These are phyloP conservation scores for Aphidius gifuensis DNA, from an alignment of 1,140 invertebrate species.

Conservation along the genomic window DNA sequence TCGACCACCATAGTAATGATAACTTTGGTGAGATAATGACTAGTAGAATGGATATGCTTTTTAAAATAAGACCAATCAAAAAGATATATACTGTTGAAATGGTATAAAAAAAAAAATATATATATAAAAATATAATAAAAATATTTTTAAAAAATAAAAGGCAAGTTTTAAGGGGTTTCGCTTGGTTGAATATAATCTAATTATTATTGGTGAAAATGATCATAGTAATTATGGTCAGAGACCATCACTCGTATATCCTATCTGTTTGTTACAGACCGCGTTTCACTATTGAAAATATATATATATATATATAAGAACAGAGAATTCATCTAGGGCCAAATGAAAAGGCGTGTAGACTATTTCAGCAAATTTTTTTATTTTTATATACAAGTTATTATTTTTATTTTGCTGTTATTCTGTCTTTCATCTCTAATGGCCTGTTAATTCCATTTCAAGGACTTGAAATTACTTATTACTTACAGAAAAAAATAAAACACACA, in stretches of 20 bases:
- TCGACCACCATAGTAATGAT: constrained; percentile 44
- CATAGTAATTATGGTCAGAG: constrained; percentile 47
- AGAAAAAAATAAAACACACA: too few relatives aligned
- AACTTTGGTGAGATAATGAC: constrained; percentile 46
- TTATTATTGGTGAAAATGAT: constrained; percentile 48
- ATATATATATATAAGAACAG: too few relatives aligned
- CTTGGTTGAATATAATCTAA: constrained; percentile 44
- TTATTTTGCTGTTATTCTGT: too few relatives aligned
- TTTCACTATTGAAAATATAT: too few relatives aligned
- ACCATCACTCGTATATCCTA: constrained; percentile 10
- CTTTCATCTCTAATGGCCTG: too few relatives aligned
- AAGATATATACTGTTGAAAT: constrained; percentile 1
- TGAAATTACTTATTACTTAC: too few relatives aligned
- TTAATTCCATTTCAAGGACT: too few relatives aligned
- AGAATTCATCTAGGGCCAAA: neutral
- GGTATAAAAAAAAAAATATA: constrained; percentile 1
- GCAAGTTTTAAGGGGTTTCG: constrained; percentile 18
- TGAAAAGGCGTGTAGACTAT: constrained; percentile 5
- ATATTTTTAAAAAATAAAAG: constrained; percentile 23
- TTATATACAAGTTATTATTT: too few relatives aligned
- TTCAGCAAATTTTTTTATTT: too few relatives aligned
- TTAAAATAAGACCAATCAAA: neutral
- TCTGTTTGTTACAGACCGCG: constrained; percentile 7
- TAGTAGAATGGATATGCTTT: constrained; percentile 23
- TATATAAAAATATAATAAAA: constrained; percentile 20